These are phyloP conservation scores for Holocentrus rufus DNA, from an alignment of 2,797 vertebrate genomes.

Conservation along the genomic window DNA sequence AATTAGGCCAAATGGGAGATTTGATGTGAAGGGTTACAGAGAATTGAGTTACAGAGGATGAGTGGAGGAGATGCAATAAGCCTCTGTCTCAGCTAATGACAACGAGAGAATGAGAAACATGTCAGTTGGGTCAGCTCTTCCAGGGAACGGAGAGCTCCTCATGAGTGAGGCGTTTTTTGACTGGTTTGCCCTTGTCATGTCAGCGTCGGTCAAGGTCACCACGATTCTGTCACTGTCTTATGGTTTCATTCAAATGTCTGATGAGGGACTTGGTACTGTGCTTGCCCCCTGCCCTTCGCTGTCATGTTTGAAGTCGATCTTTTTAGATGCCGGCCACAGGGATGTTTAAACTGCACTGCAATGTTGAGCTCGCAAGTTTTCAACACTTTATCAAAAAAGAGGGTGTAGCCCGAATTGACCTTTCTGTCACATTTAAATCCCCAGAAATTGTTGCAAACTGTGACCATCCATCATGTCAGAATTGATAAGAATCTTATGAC, in stretches of 20 bases:
- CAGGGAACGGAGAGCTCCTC: slow-evolving; percentile 40
- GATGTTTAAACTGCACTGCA: slow-evolving; percentile 34
- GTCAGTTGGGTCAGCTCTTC: slow-evolving; percentile 47
- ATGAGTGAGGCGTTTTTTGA: slow-evolving; percentile 42
- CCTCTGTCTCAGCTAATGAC: slow-evolving; percentile 55
- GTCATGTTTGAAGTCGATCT: slow-evolving; percentile 67
- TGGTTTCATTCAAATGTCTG: slow-evolving; percentile 75
- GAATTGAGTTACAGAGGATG: slow-evolving; percentile 62
- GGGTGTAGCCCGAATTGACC: not conserved
- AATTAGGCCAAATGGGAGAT: slow-evolving; percentile 71
- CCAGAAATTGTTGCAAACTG: slow-evolving; percentile 6
- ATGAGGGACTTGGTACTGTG: slow-evolving; percentile 72
- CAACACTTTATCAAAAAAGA: not conserved
- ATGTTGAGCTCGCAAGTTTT: not conserved
- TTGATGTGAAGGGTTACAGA: slow-evolving; percentile 65
- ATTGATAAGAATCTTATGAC: slow-evolving; percentile 17
- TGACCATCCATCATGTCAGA: slow-evolving; percentile 12
- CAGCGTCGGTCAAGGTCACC: slow-evolving; percentile 71
- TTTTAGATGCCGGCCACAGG: slow-evolving; percentile 44
- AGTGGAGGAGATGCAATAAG: slow-evolving; percentile 49
- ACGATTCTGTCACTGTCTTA: slow-evolving; percentile 74
- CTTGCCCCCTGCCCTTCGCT: slow-evolving; percentile 66
- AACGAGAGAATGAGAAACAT: slow-evolving; percentile 48
- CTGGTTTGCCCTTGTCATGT: slow-evolving; percentile 56
- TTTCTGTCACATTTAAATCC: slow-evolving; percentile 44